These are phyloP conservation scores for Phalloptychus januarius DNA, from an alignment of 2,797 vertebrate genomes.

Conservation along the genomic window DNA sequence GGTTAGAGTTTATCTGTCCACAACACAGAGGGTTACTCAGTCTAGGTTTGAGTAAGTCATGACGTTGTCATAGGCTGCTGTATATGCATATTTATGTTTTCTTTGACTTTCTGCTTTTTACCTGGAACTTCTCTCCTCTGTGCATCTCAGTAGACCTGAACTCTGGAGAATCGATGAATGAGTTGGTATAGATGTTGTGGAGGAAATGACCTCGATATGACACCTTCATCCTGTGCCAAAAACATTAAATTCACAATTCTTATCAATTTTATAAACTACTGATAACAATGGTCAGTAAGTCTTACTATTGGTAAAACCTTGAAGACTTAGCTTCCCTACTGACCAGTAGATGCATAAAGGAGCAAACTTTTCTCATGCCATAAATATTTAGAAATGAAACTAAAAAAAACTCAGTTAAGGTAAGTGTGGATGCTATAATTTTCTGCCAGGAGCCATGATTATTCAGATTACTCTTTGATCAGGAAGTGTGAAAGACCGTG, in stretches of 20 bases:
- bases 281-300: background rate
- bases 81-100: background rate
- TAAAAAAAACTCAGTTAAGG: background rate
- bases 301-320: background rate
- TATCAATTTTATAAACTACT: background rate
- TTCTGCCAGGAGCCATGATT: background rate
- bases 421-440: too few species aligned
- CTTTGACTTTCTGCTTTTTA: slow-evolving; percentile 6
- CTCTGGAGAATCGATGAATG: slow-evolving; percentile 98
- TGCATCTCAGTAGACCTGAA: slow-evolving; percentile 97
- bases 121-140: slow-evolving; percentile 97
- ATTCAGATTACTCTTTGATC: background rate
- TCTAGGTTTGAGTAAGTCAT: background rate
- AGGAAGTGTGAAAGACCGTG: background rate
- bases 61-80: background rate
- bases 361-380: background rate
- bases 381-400: background rate
- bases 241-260: slow-evolving; percentile 15
- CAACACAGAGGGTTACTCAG: background rate
- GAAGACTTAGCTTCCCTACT: background rate
- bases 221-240: slow-evolving; percentile 93
- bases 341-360: background rate
- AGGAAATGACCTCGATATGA: slow-evolving; percentile 97
- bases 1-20: background rate
- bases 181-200: slow-evolving; percentile 97